Evolutionary conservation across 2,113 vertebrate species (phyloP).

Genomic region (Anser cygnoides): DNA sequence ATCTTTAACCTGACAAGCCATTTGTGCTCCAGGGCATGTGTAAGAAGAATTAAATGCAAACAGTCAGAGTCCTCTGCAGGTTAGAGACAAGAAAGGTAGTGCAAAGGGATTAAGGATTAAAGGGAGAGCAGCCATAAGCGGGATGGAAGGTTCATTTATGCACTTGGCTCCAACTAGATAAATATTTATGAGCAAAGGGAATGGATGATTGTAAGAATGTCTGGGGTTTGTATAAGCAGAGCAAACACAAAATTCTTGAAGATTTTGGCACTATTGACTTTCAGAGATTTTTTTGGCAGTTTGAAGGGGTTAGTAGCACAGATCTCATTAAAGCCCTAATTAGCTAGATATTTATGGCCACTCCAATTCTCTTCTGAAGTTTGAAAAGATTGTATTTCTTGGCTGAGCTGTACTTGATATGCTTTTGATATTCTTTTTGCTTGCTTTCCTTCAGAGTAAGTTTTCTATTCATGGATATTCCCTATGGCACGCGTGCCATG

Average conservation of each 20-base stretch:
- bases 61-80: conserved; percentile 69
- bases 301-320: background rate
- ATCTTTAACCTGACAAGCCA: conserved; percentile 74
- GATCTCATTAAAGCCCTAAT: background rate
- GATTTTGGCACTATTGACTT: background rate
- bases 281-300: background rate
- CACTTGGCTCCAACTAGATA: conserved; percentile 58
- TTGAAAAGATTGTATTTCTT: background rate
- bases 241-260: conserved; percentile 2
- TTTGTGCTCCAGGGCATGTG: conserved; percentile 69
- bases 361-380: background rate
- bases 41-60: conserved; percentile 76
- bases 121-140: conserved; percentile 51
- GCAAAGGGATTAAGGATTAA: conserved; percentile 76
- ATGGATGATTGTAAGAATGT: conserved; percentile 30
- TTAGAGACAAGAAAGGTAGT: conserved; percentile 71
- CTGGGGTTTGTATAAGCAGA: conserved; percentile 5
- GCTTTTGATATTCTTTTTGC: background rate
- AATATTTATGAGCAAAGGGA: conserved; percentile 71
- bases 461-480: background rate
- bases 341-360: background rate
- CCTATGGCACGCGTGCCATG: background rate
- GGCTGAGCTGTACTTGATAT: background rate
- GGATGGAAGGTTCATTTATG: conserved; percentile 61
- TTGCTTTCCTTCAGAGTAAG: background rate